phyloP scores from a whole-genome alignment of 30 jellyfish, hydroid and myxozoan genomes.

The Aurelia aurita complex sp. Pacific region DNA sequence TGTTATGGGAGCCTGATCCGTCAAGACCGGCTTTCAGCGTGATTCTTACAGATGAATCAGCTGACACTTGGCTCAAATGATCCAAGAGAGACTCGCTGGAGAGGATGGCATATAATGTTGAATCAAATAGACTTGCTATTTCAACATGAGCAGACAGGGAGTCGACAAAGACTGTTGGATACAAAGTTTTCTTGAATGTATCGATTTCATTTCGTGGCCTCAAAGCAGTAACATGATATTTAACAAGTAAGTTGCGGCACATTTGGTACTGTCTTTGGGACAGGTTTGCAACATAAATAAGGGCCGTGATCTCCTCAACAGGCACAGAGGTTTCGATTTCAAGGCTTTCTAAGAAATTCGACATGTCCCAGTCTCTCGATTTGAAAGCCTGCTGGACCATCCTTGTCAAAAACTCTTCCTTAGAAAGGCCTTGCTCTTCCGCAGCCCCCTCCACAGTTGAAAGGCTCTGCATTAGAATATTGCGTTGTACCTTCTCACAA shows the following conservation, averaged over 20 bases:
- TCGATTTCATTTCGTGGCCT: too few species aligned
- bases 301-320: conserved; percentile 3
- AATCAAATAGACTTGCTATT: background rate
- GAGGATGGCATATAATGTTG: background rate
- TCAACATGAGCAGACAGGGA: background rate
- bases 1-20: background rate
- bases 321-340: background rate
- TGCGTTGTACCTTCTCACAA: background rate
- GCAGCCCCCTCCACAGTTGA: background rate
- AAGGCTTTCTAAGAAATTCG: background rate
- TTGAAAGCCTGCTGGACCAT: background rate
- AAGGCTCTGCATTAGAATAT: background rate
- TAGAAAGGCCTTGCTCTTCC: background rate
- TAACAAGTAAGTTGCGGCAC: background rate
- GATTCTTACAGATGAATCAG: conserved; percentile 1
- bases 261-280: background rate
- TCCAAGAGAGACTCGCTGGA: background rate
- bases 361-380: background rate
- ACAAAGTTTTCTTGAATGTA: background rate
- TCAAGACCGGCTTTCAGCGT: background rate
- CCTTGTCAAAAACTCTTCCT: background rate
- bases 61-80: background rate
- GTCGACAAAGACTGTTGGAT: background rate
- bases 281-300: background rate
- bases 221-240: too few species aligned